phyloP scores from a whole-genome alignment of 2,888 invertebrate species.

The Helicoverpa assulta region DNA sequence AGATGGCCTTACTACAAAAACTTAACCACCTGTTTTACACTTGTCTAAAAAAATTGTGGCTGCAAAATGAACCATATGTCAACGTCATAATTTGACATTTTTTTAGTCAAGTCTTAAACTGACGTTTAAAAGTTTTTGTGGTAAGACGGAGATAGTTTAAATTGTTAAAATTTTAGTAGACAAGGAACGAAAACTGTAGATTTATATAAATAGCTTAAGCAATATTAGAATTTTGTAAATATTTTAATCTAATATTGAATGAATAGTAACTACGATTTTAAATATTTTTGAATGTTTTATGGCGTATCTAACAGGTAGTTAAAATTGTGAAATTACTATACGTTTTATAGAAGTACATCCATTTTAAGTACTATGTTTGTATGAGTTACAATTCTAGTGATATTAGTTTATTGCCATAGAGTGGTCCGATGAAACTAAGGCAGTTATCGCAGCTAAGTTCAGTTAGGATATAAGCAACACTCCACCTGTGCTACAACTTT shows the following conservation, averaged over 20 bases:
- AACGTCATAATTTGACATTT: too few species aligned
- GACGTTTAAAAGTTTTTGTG: too few species aligned
- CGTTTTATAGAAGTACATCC: conserved; percentile 52
- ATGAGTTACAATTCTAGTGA: conserved; percentile 59
- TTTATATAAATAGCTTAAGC: background rate
- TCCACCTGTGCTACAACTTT: conserved; percentile 35
- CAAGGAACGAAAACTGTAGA: conserved; percentile 6
- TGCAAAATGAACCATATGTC: too few species aligned
- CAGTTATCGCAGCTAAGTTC: conserved; percentile 69
- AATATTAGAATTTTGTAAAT: conserved; percentile 19
- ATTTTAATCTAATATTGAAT: conserved; percentile 21
- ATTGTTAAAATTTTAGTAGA: conserved; percentile 8
- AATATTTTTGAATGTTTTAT: conserved; percentile 34
- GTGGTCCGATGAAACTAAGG: conserved; percentile 71
- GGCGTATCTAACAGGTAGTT: conserved; percentile 31
- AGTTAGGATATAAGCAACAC: conserved; percentile 42
- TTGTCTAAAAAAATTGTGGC: too few species aligned
- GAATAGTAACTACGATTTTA: conserved; percentile 22
- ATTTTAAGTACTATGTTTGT: conserved; percentile 49
- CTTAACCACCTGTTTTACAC: too few species aligned
- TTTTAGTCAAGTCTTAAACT: background rate
- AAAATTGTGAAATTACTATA: conserved; percentile 39
- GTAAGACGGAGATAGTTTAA: too few species aligned
- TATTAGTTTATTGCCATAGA: conserved; percentile 68
- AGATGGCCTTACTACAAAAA: too few species aligned